Conservation (phyloP, 2,113 vertebrate species). For the Seriola dumerili region DNA sequence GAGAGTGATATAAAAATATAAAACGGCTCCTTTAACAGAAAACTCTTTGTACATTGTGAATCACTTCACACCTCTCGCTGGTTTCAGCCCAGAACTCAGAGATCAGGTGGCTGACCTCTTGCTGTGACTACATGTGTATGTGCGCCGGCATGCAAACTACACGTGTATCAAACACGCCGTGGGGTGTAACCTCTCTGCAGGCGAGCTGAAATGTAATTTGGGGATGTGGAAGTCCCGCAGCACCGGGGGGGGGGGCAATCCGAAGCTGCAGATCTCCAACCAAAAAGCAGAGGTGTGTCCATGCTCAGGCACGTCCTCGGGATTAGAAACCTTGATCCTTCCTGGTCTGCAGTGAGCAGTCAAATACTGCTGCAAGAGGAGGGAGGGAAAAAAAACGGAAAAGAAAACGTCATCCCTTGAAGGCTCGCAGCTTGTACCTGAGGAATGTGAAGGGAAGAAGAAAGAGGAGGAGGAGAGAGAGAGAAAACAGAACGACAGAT, state of each 20-base stretch:
- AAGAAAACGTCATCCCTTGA: conserved; percentile 31
- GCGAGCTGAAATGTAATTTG: conserved; percentile 72
- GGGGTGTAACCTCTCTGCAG: conserved; percentile 52
- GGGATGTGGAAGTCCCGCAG: conserved; percentile 49
- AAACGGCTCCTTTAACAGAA: neutral
- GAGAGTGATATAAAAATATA: neutral
- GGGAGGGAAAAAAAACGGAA: neutral
- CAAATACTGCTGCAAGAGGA: conserved; percentile 62
- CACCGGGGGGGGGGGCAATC: conserved; percentile 33
- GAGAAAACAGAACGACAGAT: conserved; percentile 12
- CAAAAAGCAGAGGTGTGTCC: conserved; percentile 71
- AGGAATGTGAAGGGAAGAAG: conserved; percentile 32
- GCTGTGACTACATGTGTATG: conserved; percentile 32
- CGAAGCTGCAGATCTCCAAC: conserved; percentile 55
- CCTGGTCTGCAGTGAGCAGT: conserved; percentile 66
- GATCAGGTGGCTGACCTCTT: conserved; percentile 32
- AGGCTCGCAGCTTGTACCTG: conserved; percentile 26
- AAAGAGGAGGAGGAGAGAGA: conserved; percentile 4
- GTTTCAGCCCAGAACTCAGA: conserved; percentile 9
- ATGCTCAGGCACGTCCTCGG: conserved; percentile 65
- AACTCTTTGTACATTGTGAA: neutral
- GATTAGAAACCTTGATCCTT: conserved; percentile 78
- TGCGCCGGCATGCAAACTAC: conserved; percentile 24
- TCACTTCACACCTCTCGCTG: neutral
- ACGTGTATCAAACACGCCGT: conserved; percentile 48